Evolutionary conservation across 2,797 vertebrate genomes (phyloP).

Genomic region (Acanthopagrus latus): DNA sequence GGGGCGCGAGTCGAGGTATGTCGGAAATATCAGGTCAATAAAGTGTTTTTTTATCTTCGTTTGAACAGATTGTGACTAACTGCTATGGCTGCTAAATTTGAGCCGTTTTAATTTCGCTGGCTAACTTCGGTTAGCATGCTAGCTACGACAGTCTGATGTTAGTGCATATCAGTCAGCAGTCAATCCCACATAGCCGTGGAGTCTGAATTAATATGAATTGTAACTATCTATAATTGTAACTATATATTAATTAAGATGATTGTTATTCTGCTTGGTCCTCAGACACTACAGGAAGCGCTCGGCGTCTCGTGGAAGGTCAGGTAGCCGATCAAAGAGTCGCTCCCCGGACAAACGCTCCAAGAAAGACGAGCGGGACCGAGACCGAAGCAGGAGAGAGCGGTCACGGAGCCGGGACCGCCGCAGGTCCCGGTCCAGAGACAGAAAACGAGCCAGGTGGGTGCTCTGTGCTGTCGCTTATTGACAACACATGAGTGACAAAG

Average conservation of each 20-base stretch:
- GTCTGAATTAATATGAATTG: not conserved
- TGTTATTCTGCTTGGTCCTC: not conserved
- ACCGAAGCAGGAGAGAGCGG: slow-evolving; percentile 88
- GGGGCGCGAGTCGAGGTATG: slow-evolving; percentile 86
- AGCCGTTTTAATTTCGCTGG: not conserved
- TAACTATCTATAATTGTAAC: not conserved
- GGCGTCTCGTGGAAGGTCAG: slow-evolving; percentile 91
- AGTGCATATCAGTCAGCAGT: too few species aligned
- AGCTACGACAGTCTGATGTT: not conserved
- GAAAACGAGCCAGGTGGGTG: slow-evolving; percentile 91
- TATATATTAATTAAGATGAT: not conserved
- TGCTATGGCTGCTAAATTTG: not conserved
- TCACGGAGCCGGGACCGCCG: slow-evolving; percentile 93
- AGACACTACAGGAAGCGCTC: slow-evolving; percentile 98
- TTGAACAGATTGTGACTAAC: not conserved
- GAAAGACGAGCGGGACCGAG: slow-evolving; percentile 92
- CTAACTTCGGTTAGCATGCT: slow-evolving; percentile 65
- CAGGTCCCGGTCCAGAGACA: slow-evolving; percentile 93
- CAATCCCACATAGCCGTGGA: fast-evolving
- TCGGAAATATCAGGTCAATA: not conserved
- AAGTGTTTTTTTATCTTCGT: not conserved
- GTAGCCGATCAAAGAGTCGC: slow-evolving; percentile 93
- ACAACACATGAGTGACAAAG: not conserved
- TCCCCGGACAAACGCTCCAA: slow-evolving; percentile 97
- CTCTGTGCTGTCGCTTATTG: fast-evolving